Conservation (phyloP, 2,113 vertebrate genomes). For the Nothobranchius kuhntae region DNA sequence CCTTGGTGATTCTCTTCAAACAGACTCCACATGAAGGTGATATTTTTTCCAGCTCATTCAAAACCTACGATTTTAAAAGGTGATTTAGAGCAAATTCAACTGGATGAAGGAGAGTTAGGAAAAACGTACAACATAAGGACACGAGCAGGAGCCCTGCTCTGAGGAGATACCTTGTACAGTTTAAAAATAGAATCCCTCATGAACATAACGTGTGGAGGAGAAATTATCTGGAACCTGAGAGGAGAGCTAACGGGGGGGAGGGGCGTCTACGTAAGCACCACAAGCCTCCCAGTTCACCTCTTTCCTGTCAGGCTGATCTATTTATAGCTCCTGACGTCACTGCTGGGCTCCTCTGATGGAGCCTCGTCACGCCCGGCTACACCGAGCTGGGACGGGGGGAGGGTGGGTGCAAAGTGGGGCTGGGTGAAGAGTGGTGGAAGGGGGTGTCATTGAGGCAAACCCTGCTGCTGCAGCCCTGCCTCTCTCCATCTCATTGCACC, state of each 20-base stretch:
- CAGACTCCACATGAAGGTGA: too few species aligned
- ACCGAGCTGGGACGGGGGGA: slow-evolving; percentile 20
- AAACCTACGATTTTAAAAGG: background rate
- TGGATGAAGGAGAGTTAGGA: background rate
- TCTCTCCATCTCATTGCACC: slow-evolving; percentile 33
- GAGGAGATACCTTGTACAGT: slow-evolving; percentile 1
- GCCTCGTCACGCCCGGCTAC: slow-evolving; percentile 60
- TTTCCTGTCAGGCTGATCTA: slow-evolving; percentile 61
- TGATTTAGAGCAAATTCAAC: background rate
- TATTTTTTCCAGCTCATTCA: background rate
- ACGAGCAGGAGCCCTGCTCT: background rate
- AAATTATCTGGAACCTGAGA: slow-evolving; percentile 20
- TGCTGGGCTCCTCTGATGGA: slow-evolving; percentile 57
- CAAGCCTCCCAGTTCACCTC: slow-evolving; percentile 54
- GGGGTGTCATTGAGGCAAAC: slow-evolving; percentile 59
- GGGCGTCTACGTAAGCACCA: slow-evolving; percentile 43
- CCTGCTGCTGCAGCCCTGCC: slow-evolving; percentile 48
- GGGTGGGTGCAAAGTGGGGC: slow-evolving; percentile 11
- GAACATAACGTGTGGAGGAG: slow-evolving; percentile 12
- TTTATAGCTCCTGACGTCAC: slow-evolving; percentile 72
- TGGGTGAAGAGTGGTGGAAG: slow-evolving; percentile 7
- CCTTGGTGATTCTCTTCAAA: too few species aligned
- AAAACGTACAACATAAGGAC: background rate
- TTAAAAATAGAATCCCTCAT: slow-evolving; percentile 14
- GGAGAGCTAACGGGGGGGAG: background rate